Conservation (phyloP, 2,113 vertebrate species). For the Pluvialis apricaria region DNA sequence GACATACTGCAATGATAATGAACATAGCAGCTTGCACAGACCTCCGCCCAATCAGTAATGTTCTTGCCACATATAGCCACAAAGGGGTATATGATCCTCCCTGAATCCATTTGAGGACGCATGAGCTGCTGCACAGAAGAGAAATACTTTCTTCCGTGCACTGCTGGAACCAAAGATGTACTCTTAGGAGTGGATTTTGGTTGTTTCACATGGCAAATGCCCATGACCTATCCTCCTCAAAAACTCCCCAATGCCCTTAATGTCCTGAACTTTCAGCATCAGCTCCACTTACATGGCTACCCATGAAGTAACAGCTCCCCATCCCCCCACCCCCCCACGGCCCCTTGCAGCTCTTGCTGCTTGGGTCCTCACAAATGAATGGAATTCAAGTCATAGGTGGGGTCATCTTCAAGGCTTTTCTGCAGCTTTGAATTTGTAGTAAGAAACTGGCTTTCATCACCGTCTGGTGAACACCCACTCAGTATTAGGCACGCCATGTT, state of each 20-base stretch:
- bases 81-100: fast-evolving
- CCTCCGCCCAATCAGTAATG: not conserved
- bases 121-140: not conserved
- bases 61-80: not conserved
- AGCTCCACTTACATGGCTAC: not conserved
- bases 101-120: not conserved
- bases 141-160: not conserved
- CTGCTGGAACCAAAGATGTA: not conserved
- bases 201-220: not conserved
- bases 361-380: fast-evolving
- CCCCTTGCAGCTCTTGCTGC: not conserved
- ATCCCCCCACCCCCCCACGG: no score
- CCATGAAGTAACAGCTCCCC: not conserved
- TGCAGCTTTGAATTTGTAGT: not conserved
- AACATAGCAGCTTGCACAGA: not conserved
- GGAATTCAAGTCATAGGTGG: not conserved
- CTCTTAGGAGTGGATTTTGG: not conserved
- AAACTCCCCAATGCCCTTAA: not conserved
- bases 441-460: not conserved
- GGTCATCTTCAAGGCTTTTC: not conserved
- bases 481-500: fast-evolving
- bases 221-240: not conserved
- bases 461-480: not conserved
- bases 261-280: not conserved
- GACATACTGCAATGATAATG: not conserved